Evolutionary conservation across 2,113 vertebrate genomes (phyloP).

Genomic region (Apistogramma diplotaenia): DNA sequence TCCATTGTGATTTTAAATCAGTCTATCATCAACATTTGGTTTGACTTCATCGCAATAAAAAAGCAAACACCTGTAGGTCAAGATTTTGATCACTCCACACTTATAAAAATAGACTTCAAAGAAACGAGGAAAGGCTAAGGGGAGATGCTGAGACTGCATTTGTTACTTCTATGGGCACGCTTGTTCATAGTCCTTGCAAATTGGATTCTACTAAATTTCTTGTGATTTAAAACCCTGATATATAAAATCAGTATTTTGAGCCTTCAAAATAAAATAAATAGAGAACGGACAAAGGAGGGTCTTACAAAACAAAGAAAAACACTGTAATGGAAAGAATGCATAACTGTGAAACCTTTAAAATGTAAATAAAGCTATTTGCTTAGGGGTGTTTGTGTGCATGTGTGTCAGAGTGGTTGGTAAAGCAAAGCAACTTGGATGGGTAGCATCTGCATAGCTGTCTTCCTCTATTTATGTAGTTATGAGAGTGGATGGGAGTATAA

Average conservation of each 20-base stretch:
- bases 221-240: neutral
- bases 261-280: neutral
- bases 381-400: neutral
- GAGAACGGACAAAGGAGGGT: neutral
- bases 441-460: slow-evolving; percentile 64
- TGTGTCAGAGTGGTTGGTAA: slow-evolving; percentile 14
- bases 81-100: neutral
- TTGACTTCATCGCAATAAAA: neutral
- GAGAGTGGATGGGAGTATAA: slow-evolving; percentile 68
- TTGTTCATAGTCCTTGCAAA: neutral
- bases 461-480: slow-evolving; percentile 59
- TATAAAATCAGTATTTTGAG: neutral
- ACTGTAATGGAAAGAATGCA: neutral
- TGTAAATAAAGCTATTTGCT: slow-evolving; percentile 29
- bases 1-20: neutral
- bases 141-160: neutral
- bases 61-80: neutral
- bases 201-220: neutral
- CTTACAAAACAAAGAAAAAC: neutral
- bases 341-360: slow-evolving; percentile 15
- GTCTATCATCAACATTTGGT: neutral
- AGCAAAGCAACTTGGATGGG: slow-evolving; percentile 40
- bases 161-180: neutral
- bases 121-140: neutral
- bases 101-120: neutral